Evolutionary conservation across 2,797 vertebrate genomes (phyloP).

Genomic region (Ispidina picta): DNA sequence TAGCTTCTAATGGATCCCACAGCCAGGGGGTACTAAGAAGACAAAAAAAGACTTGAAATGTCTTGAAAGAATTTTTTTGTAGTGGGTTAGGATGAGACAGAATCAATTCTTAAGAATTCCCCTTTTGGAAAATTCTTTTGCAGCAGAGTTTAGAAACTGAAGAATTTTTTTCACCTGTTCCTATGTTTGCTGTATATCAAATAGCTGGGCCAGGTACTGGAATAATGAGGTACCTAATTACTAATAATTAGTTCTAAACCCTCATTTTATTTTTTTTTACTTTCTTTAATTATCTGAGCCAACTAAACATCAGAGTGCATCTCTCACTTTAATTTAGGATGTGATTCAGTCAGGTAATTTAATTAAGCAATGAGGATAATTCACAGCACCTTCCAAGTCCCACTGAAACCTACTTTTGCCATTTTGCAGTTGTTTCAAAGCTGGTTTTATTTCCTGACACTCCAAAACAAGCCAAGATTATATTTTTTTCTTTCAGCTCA

Average conservation of each 20-base stretch:
- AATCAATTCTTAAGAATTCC: not conserved
- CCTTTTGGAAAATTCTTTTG: not conserved
- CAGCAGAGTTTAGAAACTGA: not conserved
- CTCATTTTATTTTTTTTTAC: constrained; percentile 7
- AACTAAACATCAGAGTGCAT: not conserved
- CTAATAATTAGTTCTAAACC: not conserved
- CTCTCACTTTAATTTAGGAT: not conserved
- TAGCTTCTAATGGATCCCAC: not conserved
- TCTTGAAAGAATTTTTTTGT: not conserved
- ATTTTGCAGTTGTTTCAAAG: not conserved
- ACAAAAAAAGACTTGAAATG: not conserved
- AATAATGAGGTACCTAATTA: not conserved
- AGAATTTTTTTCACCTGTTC: not conserved
- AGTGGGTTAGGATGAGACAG: not conserved
- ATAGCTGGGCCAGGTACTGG: not conserved
- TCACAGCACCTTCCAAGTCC: constrained; percentile 25
- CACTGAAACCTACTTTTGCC: not conserved
- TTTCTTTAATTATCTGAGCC: not conserved
- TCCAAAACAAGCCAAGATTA: not conserved
- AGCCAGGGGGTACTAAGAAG: not conserved
- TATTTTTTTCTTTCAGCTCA: not conserved
- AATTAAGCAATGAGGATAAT: constrained; percentile 1
- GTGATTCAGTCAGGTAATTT: constrained; percentile 15
- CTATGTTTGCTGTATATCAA: not conserved
- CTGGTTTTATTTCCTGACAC: not conserved